Evolutionary conservation across 2,888 invertebrate species (phyloP), one percentile per base, ranked within the genome.

Genomic region (Lithodes maja): DNA sequence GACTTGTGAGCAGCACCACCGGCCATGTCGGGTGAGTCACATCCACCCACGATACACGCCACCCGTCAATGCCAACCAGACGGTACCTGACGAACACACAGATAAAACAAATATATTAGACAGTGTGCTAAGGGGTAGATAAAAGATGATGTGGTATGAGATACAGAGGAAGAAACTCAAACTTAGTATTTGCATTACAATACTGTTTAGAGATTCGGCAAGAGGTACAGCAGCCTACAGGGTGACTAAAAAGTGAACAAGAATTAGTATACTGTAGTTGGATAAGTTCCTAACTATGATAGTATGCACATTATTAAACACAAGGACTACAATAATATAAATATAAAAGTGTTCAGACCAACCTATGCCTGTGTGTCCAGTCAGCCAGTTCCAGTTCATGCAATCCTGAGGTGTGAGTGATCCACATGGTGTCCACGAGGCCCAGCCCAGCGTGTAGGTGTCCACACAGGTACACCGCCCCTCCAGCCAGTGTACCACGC

Each of bases 341-440:
- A 33, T 33, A 33, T 33, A 33, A 33, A 33, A 33, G 33, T 33
- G 33, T 33, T 33, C 33, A 33, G 33, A 78, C 54, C 74, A 52
- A 89, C 88, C 88, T 89, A 54, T 89, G 88, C 1, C 78, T 80
- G 15, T 80, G 85, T 33, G 80, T 68, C 89, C 89, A 89, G 78
- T 89, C 89, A 33, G 89, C 85, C 50, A 89, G 61, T 77, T 89
- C 89, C 55, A 89, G 53, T 50, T 89, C 89, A 82, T 83, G 52
- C 15, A 89, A 77, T 50, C 85, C 89, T 52, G 75, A 69, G 50
- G 89, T n/a, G 77, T 89, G 85, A 15, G 49, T 85, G 52, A 83
- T 86, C 89, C 89, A 89, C 89, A 89, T 82, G 69, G 77, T 75
- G 79, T 89, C 79, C 17, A 83, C 69, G 7, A 82, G 52, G 3